Conservation (phyloP, 2,888 invertebrate species). For the Dermolepida albohirtum region DNA sequence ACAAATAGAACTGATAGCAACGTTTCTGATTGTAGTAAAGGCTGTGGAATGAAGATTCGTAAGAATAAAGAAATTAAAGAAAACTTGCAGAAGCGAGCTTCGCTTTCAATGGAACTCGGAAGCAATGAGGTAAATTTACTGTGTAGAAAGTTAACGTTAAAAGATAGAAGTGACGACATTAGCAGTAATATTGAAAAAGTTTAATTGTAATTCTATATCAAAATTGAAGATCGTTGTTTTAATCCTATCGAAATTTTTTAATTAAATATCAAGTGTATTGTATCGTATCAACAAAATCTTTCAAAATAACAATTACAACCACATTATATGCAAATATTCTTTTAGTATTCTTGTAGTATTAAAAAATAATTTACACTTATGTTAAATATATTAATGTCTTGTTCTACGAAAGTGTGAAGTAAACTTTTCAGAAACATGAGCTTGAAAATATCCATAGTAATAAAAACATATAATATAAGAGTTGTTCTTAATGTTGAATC, state of each 20-base stretch:
- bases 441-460: no score
- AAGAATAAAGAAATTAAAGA: slow-evolving; percentile 26
- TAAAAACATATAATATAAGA: no score
- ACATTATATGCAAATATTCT: no score
- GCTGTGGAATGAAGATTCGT: slow-evolving; percentile 39
- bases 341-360: no score
- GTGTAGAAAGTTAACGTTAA: slow-evolving; percentile 55
- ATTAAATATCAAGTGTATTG: no score
- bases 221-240: neutral
- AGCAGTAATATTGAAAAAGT: neutral
- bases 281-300: no score
- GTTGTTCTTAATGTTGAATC: no score
- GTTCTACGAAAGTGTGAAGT: no score
- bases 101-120: neutral
- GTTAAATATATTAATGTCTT: no score
- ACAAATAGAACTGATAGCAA: slow-evolving; percentile 24
- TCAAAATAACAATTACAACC: no score
- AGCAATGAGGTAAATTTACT: slow-evolving; percentile 54
- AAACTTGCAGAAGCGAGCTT: neutral
- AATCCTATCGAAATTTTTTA: neutral
- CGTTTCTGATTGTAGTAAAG: slow-evolving; percentile 38
- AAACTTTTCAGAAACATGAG: no score
- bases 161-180: slow-evolving; percentile 37
- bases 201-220: slow-evolving; percentile 7
- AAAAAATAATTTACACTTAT: no score